These are phyloP conservation scores for Phortica okadai DNA, from an alignment of 2,888 invertebrate genomes.

Conservation along the genomic window DNA sequence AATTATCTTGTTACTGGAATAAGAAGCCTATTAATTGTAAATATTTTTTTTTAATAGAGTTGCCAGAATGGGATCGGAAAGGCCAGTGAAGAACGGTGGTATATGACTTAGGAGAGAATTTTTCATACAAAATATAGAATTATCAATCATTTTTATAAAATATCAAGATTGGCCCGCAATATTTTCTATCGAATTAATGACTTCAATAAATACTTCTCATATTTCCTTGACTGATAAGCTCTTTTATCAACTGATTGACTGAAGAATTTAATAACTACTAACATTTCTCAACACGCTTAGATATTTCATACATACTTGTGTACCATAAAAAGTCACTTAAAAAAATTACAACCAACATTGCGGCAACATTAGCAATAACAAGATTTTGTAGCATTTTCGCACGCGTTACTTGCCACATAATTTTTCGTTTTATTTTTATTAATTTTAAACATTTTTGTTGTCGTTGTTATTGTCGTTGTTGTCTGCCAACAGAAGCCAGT, in stretches of 20 bases:
- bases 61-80: too few relatives aligned
- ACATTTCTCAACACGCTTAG: not conserved
- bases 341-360: not conserved
- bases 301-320: conserved; percentile 14
- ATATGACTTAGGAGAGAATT: too few relatives aligned
- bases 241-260: not conserved
- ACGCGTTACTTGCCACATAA: not conserved
- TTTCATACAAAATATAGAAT: too few relatives aligned
- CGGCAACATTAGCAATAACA: conserved; percentile 18
- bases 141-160: too few relatives aligned
- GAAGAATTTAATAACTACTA: not conserved
- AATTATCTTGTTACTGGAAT: too few relatives aligned
- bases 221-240: too few relatives aligned
- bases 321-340: conserved; percentile 27
- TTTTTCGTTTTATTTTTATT: conserved; percentile 1
- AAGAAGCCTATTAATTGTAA: too few relatives aligned
- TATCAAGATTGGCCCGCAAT: too few relatives aligned
- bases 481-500: conserved; percentile 1
- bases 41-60: too few relatives aligned
- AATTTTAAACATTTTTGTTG: conserved; percentile 1
- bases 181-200: too few relatives aligned
- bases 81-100: too few relatives aligned
- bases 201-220: too few relatives aligned
- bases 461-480: not conserved
- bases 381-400: not conserved